Evolutionary conservation across 1,140 invertebrate species (phyloP).

Genomic region (Dendroctonus ponderosae): DNA sequence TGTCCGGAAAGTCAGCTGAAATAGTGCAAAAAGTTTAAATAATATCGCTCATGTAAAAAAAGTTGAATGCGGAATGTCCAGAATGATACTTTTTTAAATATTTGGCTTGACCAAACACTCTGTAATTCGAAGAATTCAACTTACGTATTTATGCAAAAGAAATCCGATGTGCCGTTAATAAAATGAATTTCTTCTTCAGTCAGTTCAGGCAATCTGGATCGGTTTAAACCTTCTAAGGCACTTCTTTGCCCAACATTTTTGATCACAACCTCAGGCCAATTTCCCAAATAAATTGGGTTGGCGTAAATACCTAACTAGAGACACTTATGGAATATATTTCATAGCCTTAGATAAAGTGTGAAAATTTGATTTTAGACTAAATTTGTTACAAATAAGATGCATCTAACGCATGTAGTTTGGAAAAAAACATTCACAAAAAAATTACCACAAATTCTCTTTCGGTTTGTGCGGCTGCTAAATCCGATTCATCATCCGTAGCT

Average conservation of each 20-base stretch:
- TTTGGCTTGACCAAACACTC: not conserved
- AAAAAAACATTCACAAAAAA: not conserved
- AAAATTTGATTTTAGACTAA: not conserved
- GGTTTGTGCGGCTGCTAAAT: conserved; percentile 28
- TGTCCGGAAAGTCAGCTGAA: not conserved
- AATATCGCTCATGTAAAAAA: too few relatives aligned
- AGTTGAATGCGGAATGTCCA: too few relatives aligned
- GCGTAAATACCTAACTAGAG: conserved; percentile 61
- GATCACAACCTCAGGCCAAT: conserved; percentile 63
- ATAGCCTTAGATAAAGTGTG: not conserved
- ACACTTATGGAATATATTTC: not conserved
- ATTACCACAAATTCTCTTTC: conserved; percentile 35
- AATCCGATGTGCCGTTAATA: conserved; percentile 34
- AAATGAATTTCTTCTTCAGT: conserved; percentile 31
- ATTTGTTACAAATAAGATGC: too few relatives aligned
- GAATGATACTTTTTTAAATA: too few relatives aligned
- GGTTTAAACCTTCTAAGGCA: conserved; percentile 56
- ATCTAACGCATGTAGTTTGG: not conserved
- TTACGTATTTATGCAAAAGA: conserved; percentile 32
- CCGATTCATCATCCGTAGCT: conserved; percentile 8
- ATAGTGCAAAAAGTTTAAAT: not conserved
- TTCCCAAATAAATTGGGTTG: conserved; percentile 62
- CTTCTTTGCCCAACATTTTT: conserved; percentile 55
- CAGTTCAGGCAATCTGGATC: conserved; percentile 52
- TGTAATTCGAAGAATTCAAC: not conserved